phyloP scores from a whole-genome alignment of 2,113 vertebrate species.

The Thryonomys swinderianus region DNA sequence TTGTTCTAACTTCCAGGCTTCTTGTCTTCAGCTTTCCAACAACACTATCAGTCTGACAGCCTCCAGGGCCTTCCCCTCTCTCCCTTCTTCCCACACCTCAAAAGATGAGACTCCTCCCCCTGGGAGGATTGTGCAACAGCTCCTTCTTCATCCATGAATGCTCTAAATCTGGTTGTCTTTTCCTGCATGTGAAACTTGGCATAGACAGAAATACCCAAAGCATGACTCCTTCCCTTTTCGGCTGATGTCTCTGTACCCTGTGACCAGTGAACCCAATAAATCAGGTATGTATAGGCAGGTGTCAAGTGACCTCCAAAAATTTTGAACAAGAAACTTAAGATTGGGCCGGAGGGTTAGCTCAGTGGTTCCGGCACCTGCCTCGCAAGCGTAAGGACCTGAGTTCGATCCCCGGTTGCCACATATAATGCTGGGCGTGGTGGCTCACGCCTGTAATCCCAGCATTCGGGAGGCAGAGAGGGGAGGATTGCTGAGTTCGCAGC shows the following conservation, averaged over 20 bases:
- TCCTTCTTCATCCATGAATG: background rate
- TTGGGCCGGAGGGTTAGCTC: too few species aligned
- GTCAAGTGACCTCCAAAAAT: background rate
- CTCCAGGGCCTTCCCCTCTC: too few species aligned
- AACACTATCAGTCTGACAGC: background rate
- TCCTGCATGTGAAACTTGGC: background rate
- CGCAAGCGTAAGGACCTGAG: too few species aligned
- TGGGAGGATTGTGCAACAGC: background rate
- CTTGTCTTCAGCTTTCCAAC: constrained; percentile 32
- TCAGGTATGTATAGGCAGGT: background rate
- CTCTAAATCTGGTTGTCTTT: background rate
- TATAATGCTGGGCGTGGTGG: too few species aligned
- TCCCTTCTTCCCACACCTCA: background rate
- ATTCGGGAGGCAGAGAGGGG: too few species aligned
- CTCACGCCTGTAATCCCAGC: too few species aligned
- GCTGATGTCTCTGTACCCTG: background rate
- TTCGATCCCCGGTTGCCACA: too few species aligned
- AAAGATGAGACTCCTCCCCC: background rate
- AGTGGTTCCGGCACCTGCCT: too few species aligned
- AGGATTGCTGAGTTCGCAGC: too few species aligned
- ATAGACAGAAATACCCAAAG: constrained; percentile 35
- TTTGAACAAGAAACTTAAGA: background rate
- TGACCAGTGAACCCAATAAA: background rate
- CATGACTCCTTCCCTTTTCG: background rate
- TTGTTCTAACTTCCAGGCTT: background rate